Evolutionary conservation across 2,113 vertebrate genomes (phyloP).

Genomic region (Pseudorasbora parva): DNA sequence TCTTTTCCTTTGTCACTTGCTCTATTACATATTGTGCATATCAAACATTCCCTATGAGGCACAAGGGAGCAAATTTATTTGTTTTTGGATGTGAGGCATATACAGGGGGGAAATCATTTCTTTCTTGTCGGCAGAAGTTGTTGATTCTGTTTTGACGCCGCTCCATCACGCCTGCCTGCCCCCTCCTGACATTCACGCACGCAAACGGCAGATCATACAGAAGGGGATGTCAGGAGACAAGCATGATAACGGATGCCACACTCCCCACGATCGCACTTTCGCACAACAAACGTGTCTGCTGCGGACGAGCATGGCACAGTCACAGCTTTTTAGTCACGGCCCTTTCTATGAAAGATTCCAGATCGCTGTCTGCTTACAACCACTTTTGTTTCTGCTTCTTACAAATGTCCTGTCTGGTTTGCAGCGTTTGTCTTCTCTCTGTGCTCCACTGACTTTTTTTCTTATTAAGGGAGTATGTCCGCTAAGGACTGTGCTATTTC

Average conservation of each 20-base stretch:
- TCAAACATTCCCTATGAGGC: constrained; percentile 33
- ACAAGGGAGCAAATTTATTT: constrained; percentile 55
- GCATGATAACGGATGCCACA: constrained; percentile 39
- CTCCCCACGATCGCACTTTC: constrained; percentile 22
- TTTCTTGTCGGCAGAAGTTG: constrained; percentile 55
- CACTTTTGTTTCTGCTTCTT: constrained; percentile 44
- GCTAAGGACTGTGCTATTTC: constrained; percentile 53
- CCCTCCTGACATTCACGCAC: constrained; percentile 23
- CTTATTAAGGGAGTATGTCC: constrained; percentile 25
- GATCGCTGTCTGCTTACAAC: constrained; percentile 45
- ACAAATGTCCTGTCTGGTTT: constrained; percentile 31
- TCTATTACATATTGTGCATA: constrained; percentile 40
- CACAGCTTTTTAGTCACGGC: constrained; percentile 23
- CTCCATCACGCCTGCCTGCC: constrained; percentile 41
- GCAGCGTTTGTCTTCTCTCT: constrained; percentile 12
- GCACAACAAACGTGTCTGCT: constrained; percentile 34
- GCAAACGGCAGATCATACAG: constrained; percentile 41
- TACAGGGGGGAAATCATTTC: constrained; percentile 60
- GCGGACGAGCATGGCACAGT: constrained; percentile 23
- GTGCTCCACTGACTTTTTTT: not conserved
- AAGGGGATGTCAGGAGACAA: constrained; percentile 14
- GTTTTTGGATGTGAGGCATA: constrained; percentile 48
- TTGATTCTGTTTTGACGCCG: constrained; percentile 43
- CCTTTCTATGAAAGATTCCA: constrained; percentile 16
- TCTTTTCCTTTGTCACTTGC: constrained; percentile 30